Conservation (phyloP, 2,113 vertebrate genomes). For the Mesitornis unicolor region DNA sequence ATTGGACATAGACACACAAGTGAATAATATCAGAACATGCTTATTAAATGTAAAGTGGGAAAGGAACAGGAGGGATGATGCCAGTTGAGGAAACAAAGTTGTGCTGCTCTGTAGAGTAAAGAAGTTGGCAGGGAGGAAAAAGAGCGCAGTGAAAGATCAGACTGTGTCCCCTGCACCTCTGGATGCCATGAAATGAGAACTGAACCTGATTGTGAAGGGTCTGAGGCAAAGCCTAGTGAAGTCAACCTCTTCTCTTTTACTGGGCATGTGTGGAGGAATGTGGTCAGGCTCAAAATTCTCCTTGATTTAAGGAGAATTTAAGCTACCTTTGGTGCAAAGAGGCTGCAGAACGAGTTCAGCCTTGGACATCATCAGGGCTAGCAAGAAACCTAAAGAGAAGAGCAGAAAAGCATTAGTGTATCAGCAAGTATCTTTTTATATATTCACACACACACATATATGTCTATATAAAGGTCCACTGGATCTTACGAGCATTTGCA, state of each 20-base stretch:
- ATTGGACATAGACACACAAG: background rate
- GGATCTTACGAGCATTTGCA: background rate
- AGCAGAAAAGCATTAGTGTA: background rate
- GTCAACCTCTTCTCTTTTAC: background rate
- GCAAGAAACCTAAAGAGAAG: slow-evolving; percentile 4
- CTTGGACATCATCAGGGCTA: background rate
- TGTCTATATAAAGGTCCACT: background rate
- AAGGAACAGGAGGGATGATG: background rate
- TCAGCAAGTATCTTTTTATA: background rate
- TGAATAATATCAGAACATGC: background rate
- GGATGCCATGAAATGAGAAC: background rate
- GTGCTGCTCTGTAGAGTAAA: background rate
- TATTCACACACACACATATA: too few relatives aligned
- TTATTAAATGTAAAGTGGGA: background rate
- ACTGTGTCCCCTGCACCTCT: background rate
- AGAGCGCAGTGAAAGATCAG: background rate
- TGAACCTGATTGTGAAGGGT: background rate
- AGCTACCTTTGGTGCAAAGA: background rate
- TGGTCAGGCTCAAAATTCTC: background rate
- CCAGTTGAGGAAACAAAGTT: background rate
- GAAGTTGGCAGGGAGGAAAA: background rate
- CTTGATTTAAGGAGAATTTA: background rate
- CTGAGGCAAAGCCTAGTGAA: background rate
- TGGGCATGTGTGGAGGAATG: too few relatives aligned
- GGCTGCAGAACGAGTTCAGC: background rate